Base-by-base conservation (phyloP, 2,888 invertebrate species). In the Stenchaetothrips biformis region DNA sequence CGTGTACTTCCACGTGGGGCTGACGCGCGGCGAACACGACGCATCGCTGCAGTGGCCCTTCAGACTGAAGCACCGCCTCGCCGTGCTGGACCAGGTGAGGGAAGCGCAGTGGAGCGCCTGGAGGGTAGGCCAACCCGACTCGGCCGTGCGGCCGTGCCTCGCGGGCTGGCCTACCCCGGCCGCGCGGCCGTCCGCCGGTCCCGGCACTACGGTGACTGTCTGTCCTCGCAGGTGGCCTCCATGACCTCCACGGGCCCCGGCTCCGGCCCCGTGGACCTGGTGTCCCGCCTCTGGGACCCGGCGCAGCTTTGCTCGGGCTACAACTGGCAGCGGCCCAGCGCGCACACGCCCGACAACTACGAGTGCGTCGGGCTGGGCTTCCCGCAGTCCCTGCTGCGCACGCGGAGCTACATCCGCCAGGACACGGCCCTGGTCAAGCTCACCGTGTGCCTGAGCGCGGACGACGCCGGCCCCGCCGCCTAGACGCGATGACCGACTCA, bases 391-490 rank as follows among this genome's bases (percentile, higher is more conserved):
- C 88, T 88, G 6, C 85, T 90, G 78, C 84, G 87, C 25, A 86
- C 86, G 59, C 85, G 87, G 80, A 86, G 88, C 78, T 90, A 88
- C 83, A 86, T 89, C 37, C 86, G 86, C 81, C 86, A 88, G 83
- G 87, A 89, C 82, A 85, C 86, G 80, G 84, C 90, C 79, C 85
- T 90, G 82, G 86, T 91, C 83, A 90, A 90, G 86, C 85, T 90
- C 79, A 87, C 89, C 82, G 87, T 91, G 81, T 90, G 88, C 86
- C 86, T 90, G 21, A 11, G 37, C 37, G 37, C 37, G 37, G 37
- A 37, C 37, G 37, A 37, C 37, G 37, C n/a, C 37, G 37, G 37
- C 37, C 37, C 37, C 37, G 37, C 37, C 37, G 37, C 37, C 37
- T 37, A 4, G 4, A 4, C 37, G n/a, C n/a, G n/a, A n/a, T n/a